Conservation (phyloP, 2,797 vertebrate genomes). For the Oreochromis grahami region DNA sequence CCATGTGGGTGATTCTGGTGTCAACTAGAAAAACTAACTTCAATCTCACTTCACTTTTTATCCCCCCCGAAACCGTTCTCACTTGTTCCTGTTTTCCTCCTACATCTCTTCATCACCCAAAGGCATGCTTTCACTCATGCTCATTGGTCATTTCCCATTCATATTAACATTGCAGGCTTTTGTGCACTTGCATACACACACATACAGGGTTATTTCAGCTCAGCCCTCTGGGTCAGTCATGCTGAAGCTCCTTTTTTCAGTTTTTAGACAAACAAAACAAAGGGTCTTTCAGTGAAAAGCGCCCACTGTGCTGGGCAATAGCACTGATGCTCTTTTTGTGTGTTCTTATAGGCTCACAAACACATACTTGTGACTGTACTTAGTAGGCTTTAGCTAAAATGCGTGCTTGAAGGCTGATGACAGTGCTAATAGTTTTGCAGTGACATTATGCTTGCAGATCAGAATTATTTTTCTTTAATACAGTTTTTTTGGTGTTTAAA, state of each 20-base stretch:
- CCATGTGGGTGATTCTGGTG: background rate
- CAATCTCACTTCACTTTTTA: background rate
- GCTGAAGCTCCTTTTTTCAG: slow-evolving; percentile 50
- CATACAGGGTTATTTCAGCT: slow-evolving; percentile 41
- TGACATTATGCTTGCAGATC: background rate
- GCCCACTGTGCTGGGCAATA: slow-evolving; percentile 47
- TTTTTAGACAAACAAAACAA: slow-evolving; percentile 49
- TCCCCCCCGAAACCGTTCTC: background rate
- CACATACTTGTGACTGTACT: slow-evolving; percentile 58
- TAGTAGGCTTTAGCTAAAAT: background rate
- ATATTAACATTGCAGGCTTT: slow-evolving; percentile 37
- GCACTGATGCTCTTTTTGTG: slow-evolving; percentile 33
- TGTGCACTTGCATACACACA: slow-evolving; percentile 9
- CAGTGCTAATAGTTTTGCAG: background rate
- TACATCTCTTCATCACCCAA: background rate
- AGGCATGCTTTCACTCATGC: slow-evolving; percentile 4
- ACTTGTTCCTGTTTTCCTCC: background rate
- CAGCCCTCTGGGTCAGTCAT: slow-evolving; percentile 59
- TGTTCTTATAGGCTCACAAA: slow-evolving; percentile 46
- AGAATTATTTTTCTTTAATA: background rate
- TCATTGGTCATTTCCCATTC: background rate
- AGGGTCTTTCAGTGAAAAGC: slow-evolving; percentile 58
- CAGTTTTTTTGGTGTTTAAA: background rate
- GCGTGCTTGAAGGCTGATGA: background rate
- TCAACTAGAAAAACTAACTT: background rate